Evolutionary conservation across 2,113 vertebrate species (phyloP), one percentile per base, ranked within the genome.

Genomic region (Solea solea): DNA sequence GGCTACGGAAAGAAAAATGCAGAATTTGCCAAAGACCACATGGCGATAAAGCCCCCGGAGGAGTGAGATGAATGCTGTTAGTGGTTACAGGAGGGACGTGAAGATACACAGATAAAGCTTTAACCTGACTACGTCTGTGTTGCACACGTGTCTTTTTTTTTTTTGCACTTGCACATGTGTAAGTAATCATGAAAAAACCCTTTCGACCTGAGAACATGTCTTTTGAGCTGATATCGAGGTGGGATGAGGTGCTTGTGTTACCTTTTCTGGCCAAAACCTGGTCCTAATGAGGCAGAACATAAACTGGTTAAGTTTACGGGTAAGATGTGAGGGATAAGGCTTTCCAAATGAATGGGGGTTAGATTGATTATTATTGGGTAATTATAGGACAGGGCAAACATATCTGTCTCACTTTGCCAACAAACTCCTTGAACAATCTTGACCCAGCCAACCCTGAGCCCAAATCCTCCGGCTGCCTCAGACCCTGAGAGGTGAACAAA

Each of bases 1-100:
- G 66, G 72, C 67, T 76, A 65, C 55, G 65, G 67, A 63, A 61
- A 72, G 51, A 88, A 81, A 81, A 90, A 81, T 66, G 71, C 40
- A 50, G 64, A 52, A 81, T 84, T 74, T 76, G 73, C 75, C 71
- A 78, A 85, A 84, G 64, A 79, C 70, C 75, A 83, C 76, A 79
- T 0, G 3, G 21, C 7, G 27, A 16, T 67, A 40, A 15, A 34
- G 39, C 45, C 60, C 76, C 68, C 52, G 1, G 39, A 70, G 49
- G 70, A 58, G 12, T 5, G 45, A 53, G 64, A 66, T 81, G 60
- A 60, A 56, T n/a, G 3, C 21, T 40, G 70, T 72, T 78, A 64
- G 41, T 44, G 27, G 61, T 28, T 72, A 54, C 15, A 46, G 60
- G 50, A 53, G 45, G 55, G 53, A 64, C 44, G 57, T 59, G 44